A percentile compares a stretch with the other conserved stretches of the same genome.
Evolutionary conservation across 2,888 invertebrate species (phyloP).

Genomic region (Lithophane semibrunnea): DNA sequence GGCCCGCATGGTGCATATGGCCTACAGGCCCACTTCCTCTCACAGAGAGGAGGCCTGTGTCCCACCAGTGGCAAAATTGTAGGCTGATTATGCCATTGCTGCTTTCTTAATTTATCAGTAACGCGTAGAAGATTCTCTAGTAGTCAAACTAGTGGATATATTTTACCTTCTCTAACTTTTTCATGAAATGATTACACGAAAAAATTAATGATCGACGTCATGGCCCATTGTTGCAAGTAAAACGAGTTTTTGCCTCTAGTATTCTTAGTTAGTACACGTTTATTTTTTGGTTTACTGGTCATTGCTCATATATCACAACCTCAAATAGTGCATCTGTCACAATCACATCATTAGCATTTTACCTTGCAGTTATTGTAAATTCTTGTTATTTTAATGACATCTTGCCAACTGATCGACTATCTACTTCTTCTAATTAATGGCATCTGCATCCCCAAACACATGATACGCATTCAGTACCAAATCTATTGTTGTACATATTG

Average conservation of each 20-base stretch:
- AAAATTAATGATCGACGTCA: background rate
- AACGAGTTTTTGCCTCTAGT: background rate
- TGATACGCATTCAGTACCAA: conserved; percentile 39
- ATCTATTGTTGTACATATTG: conserved; percentile 55
- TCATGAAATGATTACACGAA: background rate
- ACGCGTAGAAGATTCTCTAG: background rate
- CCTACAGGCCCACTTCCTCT: background rate
- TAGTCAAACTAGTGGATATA: background rate
- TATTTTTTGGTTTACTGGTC: background rate
- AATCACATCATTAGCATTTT: background rate
- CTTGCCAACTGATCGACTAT: conserved; percentile 17
- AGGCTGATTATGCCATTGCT: too few relatives aligned
- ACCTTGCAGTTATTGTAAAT: background rate
- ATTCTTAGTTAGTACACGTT: background rate
- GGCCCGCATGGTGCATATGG: background rate
- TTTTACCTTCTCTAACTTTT: background rate
- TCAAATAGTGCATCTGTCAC: background rate
- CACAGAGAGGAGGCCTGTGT: background rate
- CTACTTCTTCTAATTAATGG: conserved; percentile 23
- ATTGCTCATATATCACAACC: background rate
- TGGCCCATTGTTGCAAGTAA: background rate
- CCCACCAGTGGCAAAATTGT: background rate
- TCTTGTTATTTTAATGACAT: background rate
- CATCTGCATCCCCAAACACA: conserved; percentile 38
- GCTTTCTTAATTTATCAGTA: background rate